Base-by-base conservation (phyloP, 2,797 vertebrate genomes). In the Pseudomugil gertrudae region DNA sequence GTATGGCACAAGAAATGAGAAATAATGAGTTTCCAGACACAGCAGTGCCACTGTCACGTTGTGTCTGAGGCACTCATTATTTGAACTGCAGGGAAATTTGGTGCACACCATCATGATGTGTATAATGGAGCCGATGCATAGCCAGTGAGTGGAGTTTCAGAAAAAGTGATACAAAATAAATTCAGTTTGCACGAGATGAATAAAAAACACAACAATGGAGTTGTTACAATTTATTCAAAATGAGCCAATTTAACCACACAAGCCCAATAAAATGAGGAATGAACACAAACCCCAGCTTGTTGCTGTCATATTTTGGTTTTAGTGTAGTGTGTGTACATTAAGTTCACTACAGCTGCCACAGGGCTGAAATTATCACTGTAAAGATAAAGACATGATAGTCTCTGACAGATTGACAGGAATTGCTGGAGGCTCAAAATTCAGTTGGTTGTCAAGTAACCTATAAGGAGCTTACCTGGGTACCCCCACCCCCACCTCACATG, bases 381-480 rank as follows among this genome's bases (percentile, higher is more conserved):
- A 65, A 57, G 60, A 78, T 79, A 21, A 66, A 74, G 77, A 76
- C 1, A 47, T 74, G 66, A 79, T 69, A 23, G 73, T 52, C 80
- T 70, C 0, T 4, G 74, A 77, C 70, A 79, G 72, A 76, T 58
- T 84, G 74, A 78, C 4, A 79, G 72, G n/a, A 63, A 23, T 57
- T 60, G 73, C 68, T n/a, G 19, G 4, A 72, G 71, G 71, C 63
- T 78, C 43, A 73, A 64, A 74, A 21, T 43, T 27, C 59, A 72
- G 55, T 51, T 30, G 30, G 74, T 65, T 71, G 72, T 79, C 55
- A 69, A 67, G 27, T 43, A 54, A 63, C 43, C 19, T 23, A 35
- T 17, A 69, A 75, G 32, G 52, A 53, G 30, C 57, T 75, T 50
- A 84, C 32, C 57, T 83, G 43, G 59, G 56, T 29, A 2, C 45